A percentile compares a stretch with the other conserved stretches of the same genome.
These are phyloP conservation scores for Ophioderma brevispina DNA, from an alignment of 35 echinoderm and acorn worm genomes.

Conservation along the genomic window DNA sequence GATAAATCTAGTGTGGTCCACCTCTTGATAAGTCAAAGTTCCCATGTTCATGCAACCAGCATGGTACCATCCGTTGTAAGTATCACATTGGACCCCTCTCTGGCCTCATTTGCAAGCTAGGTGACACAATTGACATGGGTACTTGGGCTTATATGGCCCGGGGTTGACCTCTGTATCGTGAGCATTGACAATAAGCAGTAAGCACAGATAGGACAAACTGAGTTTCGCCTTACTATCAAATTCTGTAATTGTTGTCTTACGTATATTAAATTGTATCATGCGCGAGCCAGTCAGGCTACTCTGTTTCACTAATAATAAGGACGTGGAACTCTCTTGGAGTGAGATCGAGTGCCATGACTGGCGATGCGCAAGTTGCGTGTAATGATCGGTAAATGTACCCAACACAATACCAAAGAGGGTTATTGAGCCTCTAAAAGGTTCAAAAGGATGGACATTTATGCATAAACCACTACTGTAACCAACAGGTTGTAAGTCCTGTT, in stretches of 20 bases:
- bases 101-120: conserved; percentile 12
- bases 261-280: not conserved
- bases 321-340: not conserved
- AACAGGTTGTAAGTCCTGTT: not conserved
- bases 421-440: not conserved
- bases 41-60: conserved; percentile 25
- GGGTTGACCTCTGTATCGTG: not conserved
- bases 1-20: not conserved
- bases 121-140: conserved; percentile 25
- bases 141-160: conserved; percentile 17
- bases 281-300: not conserved
- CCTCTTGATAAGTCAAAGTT: conserved; percentile 15
- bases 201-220: not conserved
- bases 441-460: not conserved
- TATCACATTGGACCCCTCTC: conserved; percentile 18
- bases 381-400: not conserved
- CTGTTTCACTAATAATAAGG: conserved; percentile 3
- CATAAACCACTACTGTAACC: not conserved
- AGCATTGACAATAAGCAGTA: not conserved
- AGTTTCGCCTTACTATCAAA: not conserved
- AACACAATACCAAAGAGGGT: not conserved
- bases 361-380: not conserved
- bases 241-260: no score
- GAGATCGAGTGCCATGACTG: not conserved
- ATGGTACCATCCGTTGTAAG: conserved; percentile 15